Base-by-base conservation (phyloP, 2,113 vertebrate genomes). In the Peucedramus taeniatus region DNA sequence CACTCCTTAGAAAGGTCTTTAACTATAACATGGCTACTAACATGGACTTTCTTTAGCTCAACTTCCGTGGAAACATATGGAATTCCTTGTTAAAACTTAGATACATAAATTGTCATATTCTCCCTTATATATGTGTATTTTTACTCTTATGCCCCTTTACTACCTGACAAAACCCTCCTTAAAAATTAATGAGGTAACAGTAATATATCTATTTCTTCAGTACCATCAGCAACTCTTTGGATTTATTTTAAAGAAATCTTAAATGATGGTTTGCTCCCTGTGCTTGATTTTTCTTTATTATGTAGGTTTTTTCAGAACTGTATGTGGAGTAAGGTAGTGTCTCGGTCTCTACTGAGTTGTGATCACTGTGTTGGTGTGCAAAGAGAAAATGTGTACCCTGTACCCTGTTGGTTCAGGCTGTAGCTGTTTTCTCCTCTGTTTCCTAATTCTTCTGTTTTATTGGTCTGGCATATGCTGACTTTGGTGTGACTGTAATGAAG, bases 121-220 rank as follows among this genome's bases (percentile, higher is more conserved):
- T 87, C 15, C 37, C 9, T 70, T 63, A 53, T 21, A 54, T 14
- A 31, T 33, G 33, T 59, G 30, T n/a, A 44, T 17, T 47, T 83
- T 88, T n/a, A 54, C 6, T 59, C 6, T 77, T 31, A 39, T 15
- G 21, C 4, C 15, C 22, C 17, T 63, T 59, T 77, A 35, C 13
- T 74, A 40, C 21, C 17, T 49, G 15, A 35, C 4, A 65, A 82
- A 60, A 8, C 3, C 0, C 0, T 2, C 11, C 16, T 57, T 50
- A 40, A 28, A 77, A 70, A 69, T 77, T 89, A 16, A 4, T 68
- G 20, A 54, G 30, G 51, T 56, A 47, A 64, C 24, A 91, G 4
- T 49, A 81, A 78, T 37, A 4, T 9, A 35, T 50, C 33, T 69
- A 45, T 70, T 86, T 86, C 60, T 84, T 37, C 37, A 78, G 56